Conservation (phyloP, 2,888 invertebrate genomes). For the Aphidius colemani region DNA sequence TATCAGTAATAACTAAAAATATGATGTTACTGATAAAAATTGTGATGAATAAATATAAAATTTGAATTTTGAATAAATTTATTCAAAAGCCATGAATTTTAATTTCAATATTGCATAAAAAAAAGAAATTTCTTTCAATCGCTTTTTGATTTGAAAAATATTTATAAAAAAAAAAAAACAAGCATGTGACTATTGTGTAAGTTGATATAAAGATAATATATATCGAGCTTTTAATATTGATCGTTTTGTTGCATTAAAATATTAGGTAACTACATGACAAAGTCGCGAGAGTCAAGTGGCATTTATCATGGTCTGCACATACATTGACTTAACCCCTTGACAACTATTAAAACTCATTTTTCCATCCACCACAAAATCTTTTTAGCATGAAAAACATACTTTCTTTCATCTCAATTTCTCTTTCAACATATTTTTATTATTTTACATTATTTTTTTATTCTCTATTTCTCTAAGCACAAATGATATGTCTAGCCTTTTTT, state of each 20-base stretch:
- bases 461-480: slow-evolving; percentile 10
- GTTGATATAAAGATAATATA: too few species aligned
- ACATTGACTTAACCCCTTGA: slow-evolving; percentile 32
- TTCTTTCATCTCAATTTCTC: slow-evolving; percentile 29
- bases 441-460: slow-evolving; percentile 6
- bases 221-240: too few species aligned
- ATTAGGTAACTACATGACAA: too few species aligned
- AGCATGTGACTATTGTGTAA: too few species aligned
- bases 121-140: too few species aligned
- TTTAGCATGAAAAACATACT: slow-evolving; percentile 25
- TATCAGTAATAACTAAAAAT: background rate
- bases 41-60: background rate
- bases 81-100: too few species aligned
- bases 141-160: too few species aligned
- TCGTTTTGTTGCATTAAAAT: too few species aligned
- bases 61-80: too few species aligned
- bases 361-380: slow-evolving; percentile 34
- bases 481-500: slow-evolving; percentile 24
- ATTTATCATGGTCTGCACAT: slow-evolving; percentile 38
- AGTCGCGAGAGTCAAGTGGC: slow-evolving; percentile 39
- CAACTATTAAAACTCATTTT: slow-evolving; percentile 47
- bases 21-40: background rate
- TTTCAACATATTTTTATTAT: slow-evolving; percentile 23
- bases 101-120: too few species aligned
- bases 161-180: too few species aligned